Evolutionary conservation across 1,140 invertebrate genomes (phyloP), one percentile per base, ranked within the genome.

Genomic region (Tetranychus urticae): DNA sequence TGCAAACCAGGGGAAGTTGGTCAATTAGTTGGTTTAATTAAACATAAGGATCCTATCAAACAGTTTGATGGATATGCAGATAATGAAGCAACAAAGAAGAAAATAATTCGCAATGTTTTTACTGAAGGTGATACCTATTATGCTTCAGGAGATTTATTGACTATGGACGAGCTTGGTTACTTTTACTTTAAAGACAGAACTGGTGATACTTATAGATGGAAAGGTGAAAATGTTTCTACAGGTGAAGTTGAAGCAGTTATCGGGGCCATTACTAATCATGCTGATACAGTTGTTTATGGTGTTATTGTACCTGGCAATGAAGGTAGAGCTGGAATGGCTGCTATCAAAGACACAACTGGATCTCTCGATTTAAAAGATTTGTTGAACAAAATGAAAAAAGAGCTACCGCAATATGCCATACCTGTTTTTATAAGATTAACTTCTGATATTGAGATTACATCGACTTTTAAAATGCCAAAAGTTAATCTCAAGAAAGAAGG

Each of bases 181-280:
- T 69, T 80, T 56, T 79, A 76, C 64, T 80, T 80, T 69, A 70
- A 70, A 58, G 78, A 80, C 68, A 69, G 80, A 37, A 77, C 74
- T 10, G 79, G 78, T 12, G 78, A 80, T 66, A 80, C 79, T 5
- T 80, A 77, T 66, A 66, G 78, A 31, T 80, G 78, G 78, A 72
- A 76, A 56, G 78, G 94, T n/a, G 94, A 98, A 76, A 98, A 98
- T 73, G 92, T 97, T 3, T 93, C 88, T 3, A 97, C 94, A 1
- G 85, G 86, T 2, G 94, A 98, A 77, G 85, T 98, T 2, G 94
- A 98, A 74, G 86, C 82, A 2, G 80, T 90, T 60, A 79, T 98
- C 0, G 93, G 88, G 64, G 87, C 88, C 70, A 71, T 87, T 35
- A 76, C 85, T n/a, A 78, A 81, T 59, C 85, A 92, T 65, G 85